phyloP scores from a whole-genome alignment of 2,888 invertebrate species.

The Eilema caniola region DNA sequence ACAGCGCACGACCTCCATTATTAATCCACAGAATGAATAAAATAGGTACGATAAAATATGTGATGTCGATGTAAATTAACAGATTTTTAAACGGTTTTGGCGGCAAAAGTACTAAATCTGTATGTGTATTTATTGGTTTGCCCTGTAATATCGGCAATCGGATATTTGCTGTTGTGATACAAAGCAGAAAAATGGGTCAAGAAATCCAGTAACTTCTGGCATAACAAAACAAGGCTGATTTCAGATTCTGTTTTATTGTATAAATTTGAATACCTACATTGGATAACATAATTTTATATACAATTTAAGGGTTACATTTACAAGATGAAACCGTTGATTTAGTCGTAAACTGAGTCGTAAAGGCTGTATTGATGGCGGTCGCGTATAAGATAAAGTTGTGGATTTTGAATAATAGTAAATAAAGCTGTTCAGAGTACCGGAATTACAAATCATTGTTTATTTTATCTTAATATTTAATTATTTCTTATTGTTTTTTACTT shows the following conservation, averaged over 20 bases:
- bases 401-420: conserved; percentile 66
- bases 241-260: conserved; percentile 63
- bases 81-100: not conserved
- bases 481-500: not conserved
- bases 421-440: conserved; percentile 15
- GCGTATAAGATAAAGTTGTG: conserved; percentile 69
- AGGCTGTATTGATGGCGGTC: conserved; percentile 70
- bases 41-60: not conserved
- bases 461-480: not conserved
- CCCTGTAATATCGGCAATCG: not conserved
- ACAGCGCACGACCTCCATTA: not conserved
- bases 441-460: not conserved
- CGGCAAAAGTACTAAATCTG: not conserved
- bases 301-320: conserved; percentile 77
- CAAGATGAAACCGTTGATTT: conserved; percentile 80
- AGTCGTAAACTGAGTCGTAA: conserved; percentile 77
- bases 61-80: not conserved
- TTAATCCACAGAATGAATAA: not conserved
- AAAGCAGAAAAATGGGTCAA: conserved; percentile 9
- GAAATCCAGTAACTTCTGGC: conserved; percentile 22
- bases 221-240: conserved; percentile 50
- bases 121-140: too few relatives aligned
- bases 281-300: conserved; percentile 76
- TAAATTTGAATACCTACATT: conserved; percentile 65
- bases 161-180: not conserved